Conservation (phyloP, 2,797 vertebrate genomes). For the Podarcis siculus region DNA sequence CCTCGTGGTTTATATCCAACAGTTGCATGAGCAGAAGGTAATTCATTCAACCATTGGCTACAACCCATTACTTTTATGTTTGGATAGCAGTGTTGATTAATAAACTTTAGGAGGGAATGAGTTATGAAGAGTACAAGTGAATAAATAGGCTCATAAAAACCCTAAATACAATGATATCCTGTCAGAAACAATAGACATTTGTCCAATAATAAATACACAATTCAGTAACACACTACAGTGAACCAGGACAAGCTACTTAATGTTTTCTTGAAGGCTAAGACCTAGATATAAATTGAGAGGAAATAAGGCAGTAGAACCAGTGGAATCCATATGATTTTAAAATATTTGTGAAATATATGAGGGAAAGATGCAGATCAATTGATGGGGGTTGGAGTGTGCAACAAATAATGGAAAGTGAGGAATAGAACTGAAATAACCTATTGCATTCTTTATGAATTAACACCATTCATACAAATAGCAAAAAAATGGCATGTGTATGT, state of each 20-base stretch:
- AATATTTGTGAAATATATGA: slow-evolving; percentile 11
- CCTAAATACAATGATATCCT: neutral
- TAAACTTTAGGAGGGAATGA: neutral
- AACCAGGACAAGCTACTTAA: neutral
- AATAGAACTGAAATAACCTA: neutral
- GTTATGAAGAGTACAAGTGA: neutral
- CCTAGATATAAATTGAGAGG: neutral
- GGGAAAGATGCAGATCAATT: neutral
- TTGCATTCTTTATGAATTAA: neutral
- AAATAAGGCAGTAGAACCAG: slow-evolving; percentile 35
- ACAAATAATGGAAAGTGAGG: neutral
- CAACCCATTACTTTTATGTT: neutral
- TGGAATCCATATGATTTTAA: slow-evolving; percentile 31
- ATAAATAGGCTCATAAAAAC: neutral
- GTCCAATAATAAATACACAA: neutral
- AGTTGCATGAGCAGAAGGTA: neutral
- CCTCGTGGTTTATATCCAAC: neutral
- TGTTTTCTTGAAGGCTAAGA: slow-evolving; percentile 10
- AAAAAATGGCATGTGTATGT: too few species aligned
- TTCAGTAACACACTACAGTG: neutral
- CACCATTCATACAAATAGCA: neutral
- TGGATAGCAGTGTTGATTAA: neutral
- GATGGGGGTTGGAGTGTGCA: neutral
- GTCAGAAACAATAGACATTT: neutral
- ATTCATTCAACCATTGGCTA: neutral